phyloP scores from a whole-genome alignment of 2,888 invertebrate genomes.

The Tridacna crocea region DNA sequence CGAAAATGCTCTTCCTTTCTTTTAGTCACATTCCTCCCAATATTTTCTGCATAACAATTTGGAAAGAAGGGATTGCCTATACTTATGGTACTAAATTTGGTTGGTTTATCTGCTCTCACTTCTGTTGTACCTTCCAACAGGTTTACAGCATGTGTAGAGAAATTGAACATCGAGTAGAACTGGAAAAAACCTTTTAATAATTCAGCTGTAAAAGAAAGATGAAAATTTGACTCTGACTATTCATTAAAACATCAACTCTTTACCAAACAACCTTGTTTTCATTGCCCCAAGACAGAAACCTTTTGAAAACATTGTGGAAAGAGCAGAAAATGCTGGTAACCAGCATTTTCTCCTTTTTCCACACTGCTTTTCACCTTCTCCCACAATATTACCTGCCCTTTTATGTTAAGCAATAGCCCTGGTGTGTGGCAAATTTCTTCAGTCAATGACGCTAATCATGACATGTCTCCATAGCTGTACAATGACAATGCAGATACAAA shows the following conservation, averaged over 20 bases:
- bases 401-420: no score
- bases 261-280: not conserved
- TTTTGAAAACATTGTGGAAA: not conserved
- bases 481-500: no score
- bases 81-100: not conserved
- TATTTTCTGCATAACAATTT: not conserved
- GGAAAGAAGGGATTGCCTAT: not conserved
- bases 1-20: not conserved
- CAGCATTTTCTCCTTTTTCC: not conserved
- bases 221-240: no score
- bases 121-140: constrained; percentile 1
- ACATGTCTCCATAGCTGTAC: no score
- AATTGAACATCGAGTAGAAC: constrained; percentile 5
- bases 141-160: not conserved
- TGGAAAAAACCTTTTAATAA: constrained; percentile 9
- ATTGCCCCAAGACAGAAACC: not conserved
- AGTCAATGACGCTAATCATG: no score
- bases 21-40: constrained; percentile 8
- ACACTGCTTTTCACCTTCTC: not conserved
- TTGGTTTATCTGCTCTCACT: not conserved
- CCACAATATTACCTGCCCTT: not conserved
- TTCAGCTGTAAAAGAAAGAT: not conserved
- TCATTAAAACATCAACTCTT: not conserved
- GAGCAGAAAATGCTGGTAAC: not conserved
- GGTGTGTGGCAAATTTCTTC: no score